Evolutionary conservation across 2,888 invertebrate species (phyloP), one percentile per base, ranked within the genome.

Genomic region (Zhuqinia jingwanae): DNA sequence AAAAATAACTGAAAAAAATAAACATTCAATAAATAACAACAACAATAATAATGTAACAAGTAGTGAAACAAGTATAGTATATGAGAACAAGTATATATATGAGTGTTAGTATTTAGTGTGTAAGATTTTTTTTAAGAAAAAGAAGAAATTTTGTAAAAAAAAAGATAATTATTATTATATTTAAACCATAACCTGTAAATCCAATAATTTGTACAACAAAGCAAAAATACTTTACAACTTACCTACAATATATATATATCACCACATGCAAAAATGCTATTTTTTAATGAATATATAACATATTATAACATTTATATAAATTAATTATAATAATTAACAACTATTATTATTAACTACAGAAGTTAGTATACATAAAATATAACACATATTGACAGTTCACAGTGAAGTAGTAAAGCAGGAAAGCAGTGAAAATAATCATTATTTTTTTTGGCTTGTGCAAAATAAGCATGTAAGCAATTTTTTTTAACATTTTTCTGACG

Each of bases 31-130:
- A n/a, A 20, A 58, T 60, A n/a, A n/a, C 20, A 68, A 60, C 56
- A 60, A 63, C 58, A 60, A 53, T 75, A 53, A 56, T 56, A 6
- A 56, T 75, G 53, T 53, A 53, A 75, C 36, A 76, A 58, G 58
- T 6, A n/a, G 75, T 53, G 20, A 53, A 56, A 75, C 47, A 73
- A 50, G 73, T 73, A n/a, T n/a, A n/a, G n/a, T n/a, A n/a, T n/a
- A 27, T 75, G 50, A 70, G 22, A 73, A 50, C 58, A 75, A 83
- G 47, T 17, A 36, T n/a, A 36, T 36, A 36, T 36, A 8, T 6
- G 3, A 70, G 36, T 75, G 83, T 84, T 84, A 78, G 78, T 78
- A 84, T 47, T 76, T 75, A 82, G 63, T 82, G 68, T 68, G 68
- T 68, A 68, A 68, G 50, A 73, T 45, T n/a, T n/a, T n/a, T n/a